These are phyloP conservation scores for Dryomyza anilis DNA, from an alignment of 2,888 invertebrate species.

Conservation along the genomic window DNA sequence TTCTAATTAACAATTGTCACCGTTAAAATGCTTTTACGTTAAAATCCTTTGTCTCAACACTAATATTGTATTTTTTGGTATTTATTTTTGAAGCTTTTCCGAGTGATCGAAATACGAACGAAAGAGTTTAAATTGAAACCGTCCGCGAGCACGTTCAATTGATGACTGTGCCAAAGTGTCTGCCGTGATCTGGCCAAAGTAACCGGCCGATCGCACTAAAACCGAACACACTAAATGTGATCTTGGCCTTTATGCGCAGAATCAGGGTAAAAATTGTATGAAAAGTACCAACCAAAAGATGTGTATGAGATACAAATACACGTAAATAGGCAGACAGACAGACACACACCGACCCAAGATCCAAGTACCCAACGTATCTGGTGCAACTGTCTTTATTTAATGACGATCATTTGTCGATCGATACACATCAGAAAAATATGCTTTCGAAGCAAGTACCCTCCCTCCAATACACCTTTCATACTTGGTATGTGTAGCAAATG, in stretches of 20 bases:
- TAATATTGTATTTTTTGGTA: neutral
- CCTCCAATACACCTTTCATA: neutral
- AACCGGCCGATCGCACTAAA: neutral
- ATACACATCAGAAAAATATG: slow-evolving; percentile 3
- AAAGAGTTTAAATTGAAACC: slow-evolving; percentile 26
- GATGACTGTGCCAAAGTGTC: slow-evolving; percentile 40
- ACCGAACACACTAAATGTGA: neutral
- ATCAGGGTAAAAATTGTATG: neutral
- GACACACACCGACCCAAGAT: neutral
- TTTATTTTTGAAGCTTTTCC: neutral
- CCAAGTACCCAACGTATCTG: no score
- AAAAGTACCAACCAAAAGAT: no score
- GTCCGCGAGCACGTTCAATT: slow-evolving; percentile 35
- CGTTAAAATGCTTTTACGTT: no score
- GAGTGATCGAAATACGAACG: no score
- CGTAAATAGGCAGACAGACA: neutral
- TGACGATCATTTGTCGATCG: slow-evolving; percentile 16
- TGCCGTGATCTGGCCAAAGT: slow-evolving; percentile 21
- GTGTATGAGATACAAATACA: neutral
- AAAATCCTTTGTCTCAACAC: no score
- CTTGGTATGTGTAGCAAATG: neutral
- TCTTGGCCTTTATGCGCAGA: slow-evolving; percentile 7
- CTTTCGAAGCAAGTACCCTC: neutral
- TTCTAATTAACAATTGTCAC: no score
- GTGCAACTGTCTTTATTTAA: neutral